Conservation (phyloP, 2,113 vertebrate genomes). For the Hepsetus odoe region DNA sequence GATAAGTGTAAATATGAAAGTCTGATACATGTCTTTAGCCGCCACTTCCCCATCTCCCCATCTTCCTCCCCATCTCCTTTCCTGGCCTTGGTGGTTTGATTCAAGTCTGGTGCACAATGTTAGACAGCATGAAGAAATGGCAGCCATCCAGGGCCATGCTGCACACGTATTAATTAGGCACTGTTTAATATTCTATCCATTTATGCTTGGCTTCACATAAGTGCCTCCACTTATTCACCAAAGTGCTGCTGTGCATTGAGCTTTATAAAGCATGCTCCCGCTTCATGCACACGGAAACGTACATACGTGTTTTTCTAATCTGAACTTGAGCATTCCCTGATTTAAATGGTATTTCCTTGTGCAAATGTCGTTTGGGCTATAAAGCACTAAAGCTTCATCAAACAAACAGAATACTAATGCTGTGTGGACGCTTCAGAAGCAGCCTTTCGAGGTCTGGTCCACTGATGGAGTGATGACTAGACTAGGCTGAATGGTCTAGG, state of each 20-base stretch:
- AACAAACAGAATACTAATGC: constrained; percentile 30
- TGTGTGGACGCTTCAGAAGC: constrained; percentile 36
- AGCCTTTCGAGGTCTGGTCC: constrained; percentile 41
- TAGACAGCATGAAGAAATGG: neutral
- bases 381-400: neutral
- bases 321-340: neutral
- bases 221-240: neutral
- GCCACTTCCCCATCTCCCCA: neutral
- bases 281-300: neutral
- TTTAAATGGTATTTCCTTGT: neutral
- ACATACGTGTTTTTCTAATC: neutral
- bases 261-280: neutral
- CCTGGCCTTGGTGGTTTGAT: neutral
- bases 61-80: neutral
- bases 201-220: neutral
- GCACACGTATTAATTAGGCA: constrained; percentile 11
- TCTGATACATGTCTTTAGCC: neutral
- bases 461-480: constrained; percentile 12
- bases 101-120: neutral
- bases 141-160: neutral
- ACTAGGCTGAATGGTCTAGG: constrained; percentile 39
- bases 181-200: constrained; percentile 22
- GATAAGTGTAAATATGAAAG: neutral
- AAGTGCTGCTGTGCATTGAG: neutral
- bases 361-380: neutral